Evolutionary conservation across 2,888 invertebrate genomes (phyloP), one percentile per base, ranked within the genome.

Genomic region (Cataglyphis cursor): DNA sequence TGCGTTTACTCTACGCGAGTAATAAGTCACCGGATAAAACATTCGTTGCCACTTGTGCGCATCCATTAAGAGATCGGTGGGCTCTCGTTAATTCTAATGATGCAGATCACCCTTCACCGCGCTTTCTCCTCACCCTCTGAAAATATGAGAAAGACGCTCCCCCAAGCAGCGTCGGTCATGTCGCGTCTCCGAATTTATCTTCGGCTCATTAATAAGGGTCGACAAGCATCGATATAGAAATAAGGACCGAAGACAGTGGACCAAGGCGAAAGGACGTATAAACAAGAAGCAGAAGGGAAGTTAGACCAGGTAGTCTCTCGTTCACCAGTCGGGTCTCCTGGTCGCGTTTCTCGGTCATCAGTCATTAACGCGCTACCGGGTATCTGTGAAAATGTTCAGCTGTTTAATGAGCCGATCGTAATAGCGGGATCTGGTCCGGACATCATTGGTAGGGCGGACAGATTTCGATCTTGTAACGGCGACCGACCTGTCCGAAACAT

Each of bases 351-450:
- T 70, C 81, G 89, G 87, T 88, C 90, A 92, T 93, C 90, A 88
- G 90, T 93, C 92, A 93, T 93, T 93, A 93, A 89, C 82, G 88
- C 87, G 92, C 91, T 92, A 92, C 92, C 90, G 92, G 89, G 90
- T 92, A 90, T 91, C 90, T 87, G 84, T 89, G 89, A 91, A 93
- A 93, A 92, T 89, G 90, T 90, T 90, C 80, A 10, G 48, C 89
- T 86, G 87, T 87, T 87, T 90, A 91, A 92, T 92, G 92, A 92
- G 89, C 91, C 91, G 89, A 88, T 89, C 85, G 90, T 92, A 92
- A 92, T 90, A 85, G 88, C 76, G 78, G 61, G 59, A 68, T 75
- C 82, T 68, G 51, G 54, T 57, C 38, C 57, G 9, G 41, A 41
- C 66, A 18, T 66, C 83, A 31, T 54, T 54, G n/a, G 31, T 44